Base-by-base conservation (phyloP, 2,888 invertebrate genomes). In the Morinoia aosen region DNA sequence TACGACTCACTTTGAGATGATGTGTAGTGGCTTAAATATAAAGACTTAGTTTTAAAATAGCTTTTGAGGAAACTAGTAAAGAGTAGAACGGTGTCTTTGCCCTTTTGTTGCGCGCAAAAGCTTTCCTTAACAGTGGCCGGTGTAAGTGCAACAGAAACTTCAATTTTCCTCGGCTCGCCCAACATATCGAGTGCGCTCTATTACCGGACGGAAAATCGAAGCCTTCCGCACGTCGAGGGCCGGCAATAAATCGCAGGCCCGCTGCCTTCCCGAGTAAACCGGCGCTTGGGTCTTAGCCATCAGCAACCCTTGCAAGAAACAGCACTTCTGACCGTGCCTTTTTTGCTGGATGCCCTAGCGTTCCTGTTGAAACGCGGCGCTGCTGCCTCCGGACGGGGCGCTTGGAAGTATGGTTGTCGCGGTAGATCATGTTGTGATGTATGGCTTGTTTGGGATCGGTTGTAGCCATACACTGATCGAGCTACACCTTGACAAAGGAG, bases 131-230 rank as follows among this genome's bases (percentile, higher is more conserved):
- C 33, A 16, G 76, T 76, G 76, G 76, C 76, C 76, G 25, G 76
- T 76, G 19, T 76, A 33, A 33, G 76, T 76, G 76, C 76, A 76
- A 76, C 76, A 76, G 76, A 76, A 76, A 76, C 76, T 76, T 76
- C 76, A 76, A 76, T 76, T 76, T 76, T 76, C 25, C 25, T 76
- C 25, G 76, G 76, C 76, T 76, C 76, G 76, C 76, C 76, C 76
- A 76, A 76, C 76, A 76, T 76, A 76, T 76, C 76, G 76, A 76
- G 76, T 76, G 19, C 76, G 76, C 76, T 76, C 76, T 76, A 33
- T 76, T 76, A 76, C 76, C 76, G 76, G 76, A 76, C 76, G 76
- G 76, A 76, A 76, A 76, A 76, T 76, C 76, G 76, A 76, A 76
- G 76, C 76, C 76, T 76, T 76, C 76, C 76, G 33, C 76, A 76